Conservation (phyloP, 2,113 vertebrate genomes). For the Mus musculus region GRCm39 chr2:41537501-41538000, state of each 20-base stretch:
- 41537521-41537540: not conserved
- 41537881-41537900: slow-evolving; percentile 29
- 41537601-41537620: not conserved
- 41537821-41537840: not conserved
- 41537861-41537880: not conserved
- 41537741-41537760: slow-evolving; percentile 15
- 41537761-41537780: not conserved
- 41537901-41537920: slow-evolving; percentile 19
- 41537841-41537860: not conserved
- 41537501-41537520: not conserved
- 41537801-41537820: not conserved
- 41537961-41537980: not conserved
- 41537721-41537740: slow-evolving; percentile 3
- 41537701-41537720: not conserved
- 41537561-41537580: not conserved
- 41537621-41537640: not conserved
- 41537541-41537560: not conserved
- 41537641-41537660: not conserved
- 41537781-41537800: not conserved
- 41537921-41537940: not conserved
- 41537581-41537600: not conserved
- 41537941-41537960: not conserved
- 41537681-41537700: not conserved
- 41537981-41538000: not conserved
- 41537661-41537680: not conserved